Evolutionary conservation across 2,113 vertebrate genomes (phyloP), one percentile per base, ranked within the genome.

Genomic region (Etheostoma spectabile): DNA sequence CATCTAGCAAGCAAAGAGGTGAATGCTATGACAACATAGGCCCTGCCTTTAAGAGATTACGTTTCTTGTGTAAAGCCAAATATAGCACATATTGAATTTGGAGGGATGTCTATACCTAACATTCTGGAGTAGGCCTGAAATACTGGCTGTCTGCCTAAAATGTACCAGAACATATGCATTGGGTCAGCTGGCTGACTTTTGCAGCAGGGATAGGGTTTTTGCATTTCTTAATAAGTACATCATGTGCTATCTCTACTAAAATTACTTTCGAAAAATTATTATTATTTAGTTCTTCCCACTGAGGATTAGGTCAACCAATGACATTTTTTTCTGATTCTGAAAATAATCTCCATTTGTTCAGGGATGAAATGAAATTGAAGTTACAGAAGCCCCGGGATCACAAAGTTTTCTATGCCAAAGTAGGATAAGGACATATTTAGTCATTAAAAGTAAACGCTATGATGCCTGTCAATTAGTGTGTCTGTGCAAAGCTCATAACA

Each of bases 401-500:
- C 22, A 49, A 55, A 30, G 56, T 22, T 30, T 48, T 30, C 14
- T 12, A 4, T 70, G 66, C 76, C 69, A 75, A 56, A 65, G 69
- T 45, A 49, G 0, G 22, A 69, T 0, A 5, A 61, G 24, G 38
- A 7, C 61, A 33, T 62, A 49, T 70, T 81, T 35, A 42, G 19
- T 77, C 67, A 70, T 68, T 48, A 83, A 15, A 74, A 55, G 2
- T 30, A 30, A 30, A 30, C 30, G 76, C 80, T 68, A 52, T 69
- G 75, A 64, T 78, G 80, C 72, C 68, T 59, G 63, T 79, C 77
- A 78, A 71, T 91, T 77, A 80, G 67, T 75, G 65, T 13, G 67
- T 80, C 75, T 86, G 59, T 38, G 70, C 61, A 69, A 70, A 80
- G 19, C 61, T 84, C 38, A 35, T 12, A 42, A 46, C 46, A 73